phyloP scores from a whole-genome alignment of 2,797 vertebrate species.

The Mastacembelus armatus region DNA sequence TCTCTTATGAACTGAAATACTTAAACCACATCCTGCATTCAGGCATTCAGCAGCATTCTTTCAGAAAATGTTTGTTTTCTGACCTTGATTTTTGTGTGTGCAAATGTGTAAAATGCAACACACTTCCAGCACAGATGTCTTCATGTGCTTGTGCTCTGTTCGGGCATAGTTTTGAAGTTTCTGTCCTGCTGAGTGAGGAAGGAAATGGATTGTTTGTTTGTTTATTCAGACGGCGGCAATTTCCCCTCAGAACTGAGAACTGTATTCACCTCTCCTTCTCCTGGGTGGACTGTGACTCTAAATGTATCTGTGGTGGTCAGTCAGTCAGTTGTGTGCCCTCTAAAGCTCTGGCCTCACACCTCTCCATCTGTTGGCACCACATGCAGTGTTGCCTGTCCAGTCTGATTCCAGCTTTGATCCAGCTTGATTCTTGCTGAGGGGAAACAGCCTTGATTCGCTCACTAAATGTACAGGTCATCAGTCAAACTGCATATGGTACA shows the following conservation, averaged over 20 bases:
- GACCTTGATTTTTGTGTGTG: conserved; percentile 11
- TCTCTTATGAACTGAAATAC: not conserved
- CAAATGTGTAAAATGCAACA: not conserved
- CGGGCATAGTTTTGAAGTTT: conserved; percentile 61
- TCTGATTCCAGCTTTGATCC: conserved; percentile 52
- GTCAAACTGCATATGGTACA: conserved; percentile 38
- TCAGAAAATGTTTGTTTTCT: not conserved
- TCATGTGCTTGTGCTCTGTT: conserved; percentile 23
- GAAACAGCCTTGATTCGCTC: conserved; percentile 26
- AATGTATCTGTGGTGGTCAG: conserved; percentile 26
- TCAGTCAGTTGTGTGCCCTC: conserved; percentile 24
- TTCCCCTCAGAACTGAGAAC: conserved; percentile 66
- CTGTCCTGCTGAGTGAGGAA: conserved; percentile 71
- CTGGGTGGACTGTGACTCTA: conserved; percentile 38
- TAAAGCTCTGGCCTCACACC: conserved; percentile 51
- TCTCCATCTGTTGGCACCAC: conserved; percentile 66
- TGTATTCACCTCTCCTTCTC: conserved; percentile 52
- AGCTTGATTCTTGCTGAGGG: conserved; percentile 32
- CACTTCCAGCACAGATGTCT: conserved; percentile 26
- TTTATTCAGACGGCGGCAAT: conserved; percentile 79
- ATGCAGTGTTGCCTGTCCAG: conserved; percentile 27
- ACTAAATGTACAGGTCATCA: conserved; percentile 7
- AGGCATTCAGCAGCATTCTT: not conserved
- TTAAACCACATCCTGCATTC: not conserved
- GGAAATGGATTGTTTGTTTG: conserved; percentile 73